phyloP scores from a whole-genome alignment of 2,797 vertebrate genomes.

The Aulostomus chinensis region DNA sequence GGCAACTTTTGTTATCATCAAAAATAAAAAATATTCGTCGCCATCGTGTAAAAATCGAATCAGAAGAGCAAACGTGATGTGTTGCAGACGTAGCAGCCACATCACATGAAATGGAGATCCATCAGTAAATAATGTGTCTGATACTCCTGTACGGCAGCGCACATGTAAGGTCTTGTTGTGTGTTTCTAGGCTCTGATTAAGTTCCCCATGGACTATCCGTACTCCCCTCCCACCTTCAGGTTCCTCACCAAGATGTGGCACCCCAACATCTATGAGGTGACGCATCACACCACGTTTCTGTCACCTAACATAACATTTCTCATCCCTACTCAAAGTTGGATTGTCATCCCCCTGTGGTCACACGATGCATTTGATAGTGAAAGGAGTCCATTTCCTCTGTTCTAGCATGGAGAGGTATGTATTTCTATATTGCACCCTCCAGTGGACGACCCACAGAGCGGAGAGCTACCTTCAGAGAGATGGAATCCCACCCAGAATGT shows the following conservation, averaged over 20 bases:
- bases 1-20: no score
- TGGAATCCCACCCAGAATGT: constrained; percentile 99
- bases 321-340: not conserved
- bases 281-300: not conserved
- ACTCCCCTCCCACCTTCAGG: constrained; percentile 95
- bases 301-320: not conserved
- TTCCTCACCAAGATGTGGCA: constrained; percentile 99
- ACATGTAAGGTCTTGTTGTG: no score
- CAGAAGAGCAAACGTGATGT: no score
- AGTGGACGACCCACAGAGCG: constrained; percentile 95
- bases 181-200: constrained; percentile 94
- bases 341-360: accelerated
- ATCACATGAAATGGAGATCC: no score
- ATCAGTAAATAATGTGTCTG: no score
- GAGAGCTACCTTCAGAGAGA: constrained; percentile 95
- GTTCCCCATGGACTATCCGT: constrained; percentile 96
- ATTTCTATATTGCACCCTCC: constrained; percentile 98
- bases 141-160: no score
- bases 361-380: not conserved
- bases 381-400: constrained; percentile 11
- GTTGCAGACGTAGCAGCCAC: no score
- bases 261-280: constrained; percentile 98
- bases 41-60: no score
- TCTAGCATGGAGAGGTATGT: constrained; percentile 95
- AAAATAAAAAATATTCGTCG: no score